These are phyloP conservation scores for Smutsia temminckii DNA, from an alignment of 2,797 vertebrate genomes.

Conservation along the genomic window DNA sequence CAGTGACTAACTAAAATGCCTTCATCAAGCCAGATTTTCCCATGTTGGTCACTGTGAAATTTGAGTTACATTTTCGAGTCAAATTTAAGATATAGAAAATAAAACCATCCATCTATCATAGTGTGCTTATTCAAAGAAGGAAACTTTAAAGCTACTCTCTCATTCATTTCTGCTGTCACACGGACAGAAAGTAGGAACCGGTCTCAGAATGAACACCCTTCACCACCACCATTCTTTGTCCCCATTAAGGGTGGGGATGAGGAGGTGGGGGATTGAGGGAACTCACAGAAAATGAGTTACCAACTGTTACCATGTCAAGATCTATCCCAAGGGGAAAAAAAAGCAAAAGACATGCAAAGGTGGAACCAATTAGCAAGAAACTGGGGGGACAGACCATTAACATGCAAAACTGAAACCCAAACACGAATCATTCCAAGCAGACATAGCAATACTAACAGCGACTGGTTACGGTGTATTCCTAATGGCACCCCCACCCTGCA, in stretches of 20 bases:
- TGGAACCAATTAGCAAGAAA: neutral
- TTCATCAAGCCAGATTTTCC: too few species aligned
- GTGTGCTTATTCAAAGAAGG: neutral
- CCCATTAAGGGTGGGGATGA: rapidly evolving
- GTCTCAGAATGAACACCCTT: neutral
- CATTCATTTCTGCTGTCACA: neutral
- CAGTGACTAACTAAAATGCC: rapidly evolving
- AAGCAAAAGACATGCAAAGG: neutral
- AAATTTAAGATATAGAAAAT: neutral
- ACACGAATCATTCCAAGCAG: neutral
- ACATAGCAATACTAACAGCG: neutral
- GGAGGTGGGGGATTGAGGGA: rapidly evolving
- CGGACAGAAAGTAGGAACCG: neutral
- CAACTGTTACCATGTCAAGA: neutral
- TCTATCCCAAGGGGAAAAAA: neutral
- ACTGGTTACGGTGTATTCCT: rapidly evolving
- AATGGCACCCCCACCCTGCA: neutral
- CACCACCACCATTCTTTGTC: neutral
- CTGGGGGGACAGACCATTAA: neutral
- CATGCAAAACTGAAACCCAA: neutral
- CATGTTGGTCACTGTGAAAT: too few species aligned
- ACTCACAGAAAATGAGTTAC: too few species aligned
- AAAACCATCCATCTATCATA: neutral
- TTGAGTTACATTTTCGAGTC: neutral
- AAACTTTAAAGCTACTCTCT: neutral